These are phyloP conservation scores for Spodoptera frugiperda DNA, from an alignment of 1,140 invertebrate species.

Conservation along the genomic window DNA sequence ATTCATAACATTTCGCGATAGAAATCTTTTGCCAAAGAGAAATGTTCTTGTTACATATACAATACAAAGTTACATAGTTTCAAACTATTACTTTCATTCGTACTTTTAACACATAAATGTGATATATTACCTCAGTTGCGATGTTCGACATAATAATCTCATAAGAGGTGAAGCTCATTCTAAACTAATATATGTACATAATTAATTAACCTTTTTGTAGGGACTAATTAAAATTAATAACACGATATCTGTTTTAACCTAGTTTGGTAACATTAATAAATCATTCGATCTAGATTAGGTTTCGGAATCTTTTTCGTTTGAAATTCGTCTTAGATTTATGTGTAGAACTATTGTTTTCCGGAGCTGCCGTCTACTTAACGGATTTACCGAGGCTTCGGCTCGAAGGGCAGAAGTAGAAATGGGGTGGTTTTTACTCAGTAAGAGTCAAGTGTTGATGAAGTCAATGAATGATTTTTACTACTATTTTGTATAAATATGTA, in stretches of 20 bases:
- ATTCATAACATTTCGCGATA: slow-evolving; percentile 42
- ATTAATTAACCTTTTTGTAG: slow-evolving; percentile 25
- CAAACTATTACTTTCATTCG: slow-evolving; percentile 20
- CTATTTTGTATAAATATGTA: no score
- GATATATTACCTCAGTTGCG: slow-evolving; percentile 1
- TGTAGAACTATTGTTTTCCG: no score
- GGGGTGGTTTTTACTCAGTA: no score
- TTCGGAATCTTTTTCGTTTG: no score
- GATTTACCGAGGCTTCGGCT: no score
- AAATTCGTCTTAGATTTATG: no score
- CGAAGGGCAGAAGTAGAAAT: no score
- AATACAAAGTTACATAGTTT: background rate
- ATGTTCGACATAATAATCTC: background rate
- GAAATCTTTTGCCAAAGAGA: slow-evolving; percentile 41
- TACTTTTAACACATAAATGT: slow-evolving; percentile 14
- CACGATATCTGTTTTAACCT: slow-evolving; percentile 7
- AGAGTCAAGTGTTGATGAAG: no score
- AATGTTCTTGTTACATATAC: slow-evolving; percentile 32
- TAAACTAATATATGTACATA: background rate
- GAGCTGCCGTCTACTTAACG: no score
- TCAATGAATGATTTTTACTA: no score
- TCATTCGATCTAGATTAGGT: background rate
- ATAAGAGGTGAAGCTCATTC: slow-evolving; percentile 2
- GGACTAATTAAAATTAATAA: slow-evolving; percentile 30
- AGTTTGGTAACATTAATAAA: slow-evolving; percentile 16